phyloP scores from a whole-genome alignment of 2,113 vertebrate species.

The Limanda limanda region DNA sequence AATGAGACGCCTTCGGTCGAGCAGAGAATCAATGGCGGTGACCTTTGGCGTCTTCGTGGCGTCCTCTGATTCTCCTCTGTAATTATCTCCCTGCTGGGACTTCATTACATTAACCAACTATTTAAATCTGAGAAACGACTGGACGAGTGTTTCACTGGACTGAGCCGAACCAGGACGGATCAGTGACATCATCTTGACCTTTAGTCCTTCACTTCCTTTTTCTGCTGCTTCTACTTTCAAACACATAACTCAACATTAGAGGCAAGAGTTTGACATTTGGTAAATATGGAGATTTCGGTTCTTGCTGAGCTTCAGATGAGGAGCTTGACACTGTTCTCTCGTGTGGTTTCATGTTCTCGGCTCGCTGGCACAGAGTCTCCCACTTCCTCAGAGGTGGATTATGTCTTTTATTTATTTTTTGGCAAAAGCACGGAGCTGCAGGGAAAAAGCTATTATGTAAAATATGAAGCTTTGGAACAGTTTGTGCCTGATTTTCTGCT shows the following conservation, averaged over 20 bases:
- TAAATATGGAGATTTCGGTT: no score
- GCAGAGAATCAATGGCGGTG: no score
- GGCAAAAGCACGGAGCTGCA: conserved; percentile 31
- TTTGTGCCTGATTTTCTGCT: no score
- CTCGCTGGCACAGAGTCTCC: conserved; percentile 22
- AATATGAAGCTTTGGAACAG: background rate
- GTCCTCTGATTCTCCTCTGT: background rate
- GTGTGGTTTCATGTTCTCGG: conserved; percentile 31
- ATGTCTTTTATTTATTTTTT: conserved; percentile 22
- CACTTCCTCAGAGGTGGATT: conserved; percentile 36
- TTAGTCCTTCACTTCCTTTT: background rate
- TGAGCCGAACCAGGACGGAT: background rate
- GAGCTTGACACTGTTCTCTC: background rate
- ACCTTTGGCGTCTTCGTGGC: background rate
- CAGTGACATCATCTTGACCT: background rate
- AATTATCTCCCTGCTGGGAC: background rate
- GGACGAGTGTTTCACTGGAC: background rate
- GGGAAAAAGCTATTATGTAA: conserved; percentile 60
- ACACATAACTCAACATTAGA: background rate
- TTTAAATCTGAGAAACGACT: background rate
- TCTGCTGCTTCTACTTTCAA: background rate
- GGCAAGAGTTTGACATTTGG: background rate
- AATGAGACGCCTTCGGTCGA: background rate
- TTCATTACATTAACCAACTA: background rate
- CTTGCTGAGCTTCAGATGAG: background rate